Conservation (phyloP, 2,888 invertebrate species). For the Rhaphigaster nebulosa region DNA sequence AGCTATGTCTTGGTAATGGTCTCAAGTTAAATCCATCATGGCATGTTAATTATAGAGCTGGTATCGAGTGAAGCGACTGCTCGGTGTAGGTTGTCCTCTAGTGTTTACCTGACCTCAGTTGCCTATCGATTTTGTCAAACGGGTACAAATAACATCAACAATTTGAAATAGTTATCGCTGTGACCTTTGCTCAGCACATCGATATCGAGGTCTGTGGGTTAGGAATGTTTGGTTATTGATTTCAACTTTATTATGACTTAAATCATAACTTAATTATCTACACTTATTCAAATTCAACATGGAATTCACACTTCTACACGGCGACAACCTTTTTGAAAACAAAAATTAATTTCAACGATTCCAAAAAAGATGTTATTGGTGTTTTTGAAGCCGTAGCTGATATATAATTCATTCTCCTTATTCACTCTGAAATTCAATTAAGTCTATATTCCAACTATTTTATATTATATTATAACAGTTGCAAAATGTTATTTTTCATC, state of each 20-base stretch:
- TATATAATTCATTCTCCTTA: too few species aligned
- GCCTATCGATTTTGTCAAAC: neutral
- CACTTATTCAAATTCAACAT: neutral
- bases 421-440: too few species aligned
- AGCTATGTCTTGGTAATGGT: neutral
- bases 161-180: slow-evolving; percentile 5
- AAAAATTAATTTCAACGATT: too few species aligned
- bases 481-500: too few species aligned
- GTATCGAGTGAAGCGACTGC: neutral
- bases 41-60: neutral
- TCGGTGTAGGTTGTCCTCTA: neutral
- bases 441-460: too few species aligned
- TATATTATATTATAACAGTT: too few species aligned
- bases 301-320: too few species aligned
- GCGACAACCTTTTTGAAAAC: too few species aligned
- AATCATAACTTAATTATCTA: neutral
- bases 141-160: slow-evolving; percentile 22
- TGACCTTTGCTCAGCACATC: neutral
- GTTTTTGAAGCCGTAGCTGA: too few species aligned
- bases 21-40: neutral
- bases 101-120: slow-evolving; percentile 25
- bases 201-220: neutral
- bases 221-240: neutral
- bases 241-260: neutral
- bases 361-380: too few species aligned